These are phyloP conservation scores for Sternarchorhynchus goeldii DNA, from an alignment of 2,797 vertebrate species.

Conservation along the genomic window DNA sequence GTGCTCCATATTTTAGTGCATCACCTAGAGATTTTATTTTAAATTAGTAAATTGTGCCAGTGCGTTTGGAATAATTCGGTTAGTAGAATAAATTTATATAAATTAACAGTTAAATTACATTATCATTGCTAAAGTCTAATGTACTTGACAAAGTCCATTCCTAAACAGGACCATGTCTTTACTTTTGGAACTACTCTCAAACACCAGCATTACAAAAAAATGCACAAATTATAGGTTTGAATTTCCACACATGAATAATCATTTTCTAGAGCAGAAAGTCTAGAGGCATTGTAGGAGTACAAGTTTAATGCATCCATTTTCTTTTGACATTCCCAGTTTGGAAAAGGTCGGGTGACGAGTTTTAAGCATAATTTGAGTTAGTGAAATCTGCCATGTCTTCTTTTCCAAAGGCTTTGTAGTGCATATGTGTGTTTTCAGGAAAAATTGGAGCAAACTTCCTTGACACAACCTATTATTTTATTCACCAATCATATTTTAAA, in stretches of 20 bases:
- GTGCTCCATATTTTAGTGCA: not conserved
- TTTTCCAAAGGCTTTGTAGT: too few species aligned
- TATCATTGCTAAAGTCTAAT: not conserved
- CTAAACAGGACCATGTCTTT: conserved; percentile 16
- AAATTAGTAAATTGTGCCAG: not conserved
- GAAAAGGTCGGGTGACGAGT: not conserved
- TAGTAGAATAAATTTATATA: not conserved
- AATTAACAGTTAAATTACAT: not conserved
- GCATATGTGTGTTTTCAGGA: too few species aligned
- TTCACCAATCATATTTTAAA: too few species aligned
- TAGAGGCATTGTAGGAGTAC: not conserved
- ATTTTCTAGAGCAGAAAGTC: not conserved
- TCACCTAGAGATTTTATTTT: not conserved
- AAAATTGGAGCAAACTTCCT: too few species aligned
- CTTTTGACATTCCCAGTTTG: not conserved
- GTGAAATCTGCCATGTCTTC: too few species aligned
- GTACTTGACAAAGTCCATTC: not conserved
- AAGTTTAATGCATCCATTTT: not conserved
- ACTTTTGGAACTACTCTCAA: conserved; percentile 30
- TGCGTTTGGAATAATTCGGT: too few species aligned
- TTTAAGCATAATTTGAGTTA: not conserved
- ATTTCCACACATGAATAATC: conserved; percentile 23
- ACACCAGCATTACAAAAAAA: conserved; percentile 26
- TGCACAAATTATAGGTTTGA: conserved; percentile 41
- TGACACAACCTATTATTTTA: too few species aligned